These are phyloP conservation scores for Siniperca knerii DNA, from an alignment of 2,113 vertebrate genomes.

Conservation along the genomic window DNA sequence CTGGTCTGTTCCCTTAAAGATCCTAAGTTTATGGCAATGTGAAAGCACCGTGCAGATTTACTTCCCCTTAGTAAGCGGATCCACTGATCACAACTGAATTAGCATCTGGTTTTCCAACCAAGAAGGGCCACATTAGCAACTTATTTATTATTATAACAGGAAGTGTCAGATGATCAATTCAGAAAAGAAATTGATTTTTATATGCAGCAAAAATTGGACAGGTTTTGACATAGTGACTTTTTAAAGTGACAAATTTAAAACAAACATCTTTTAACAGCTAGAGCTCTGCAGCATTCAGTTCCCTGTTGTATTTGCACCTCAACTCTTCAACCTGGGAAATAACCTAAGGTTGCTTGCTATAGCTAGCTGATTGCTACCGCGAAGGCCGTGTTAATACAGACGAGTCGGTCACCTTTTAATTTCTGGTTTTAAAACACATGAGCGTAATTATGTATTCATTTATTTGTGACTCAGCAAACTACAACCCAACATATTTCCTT, in stretches of 20 bases:
- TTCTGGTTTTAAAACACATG: background rate
- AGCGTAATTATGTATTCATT: background rate
- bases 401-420: background rate
- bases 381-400: background rate
- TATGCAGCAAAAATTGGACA: background rate
- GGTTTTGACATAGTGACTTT: background rate
- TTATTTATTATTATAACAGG: background rate
- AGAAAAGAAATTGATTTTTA: background rate
- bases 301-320: background rate
- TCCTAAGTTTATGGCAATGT: background rate
- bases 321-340: background rate
- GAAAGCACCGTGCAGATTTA: background rate
- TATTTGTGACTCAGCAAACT: background rate
- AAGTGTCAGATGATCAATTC: background rate
- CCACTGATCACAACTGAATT: background rate
- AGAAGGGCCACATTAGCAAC: background rate
- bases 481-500: background rate
- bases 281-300: background rate
- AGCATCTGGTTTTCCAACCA: background rate
- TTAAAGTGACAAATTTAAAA: no score
- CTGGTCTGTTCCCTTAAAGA: background rate
- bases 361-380: background rate
- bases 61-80: background rate
- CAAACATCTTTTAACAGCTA: background rate
- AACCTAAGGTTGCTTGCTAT: background rate